Base-by-base conservation (phyloP, 2,797 vertebrate genomes). In the Rhadinocentrus ornatus region DNA sequence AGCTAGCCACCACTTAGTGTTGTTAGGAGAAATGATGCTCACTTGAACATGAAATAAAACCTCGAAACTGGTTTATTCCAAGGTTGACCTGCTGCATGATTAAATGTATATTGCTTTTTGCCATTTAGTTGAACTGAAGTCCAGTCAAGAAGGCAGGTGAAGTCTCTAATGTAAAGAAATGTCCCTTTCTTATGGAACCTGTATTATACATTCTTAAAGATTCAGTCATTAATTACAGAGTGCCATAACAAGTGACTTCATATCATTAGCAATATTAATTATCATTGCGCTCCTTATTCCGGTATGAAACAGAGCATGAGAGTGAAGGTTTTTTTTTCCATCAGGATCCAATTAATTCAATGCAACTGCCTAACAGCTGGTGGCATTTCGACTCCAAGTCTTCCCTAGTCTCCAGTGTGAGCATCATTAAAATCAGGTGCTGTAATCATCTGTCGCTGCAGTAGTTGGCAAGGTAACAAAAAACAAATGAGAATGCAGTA, bases 341-440 rank as follows among this genome's bases (percentile, higher is more conserved):
- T 93, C 90, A 93, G 92, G 93, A 95, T 93, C 93, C 94, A 96
- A 89, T 96, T 94, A 95, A 94, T 96, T 95, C 90, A 88, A 91
- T 93, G 88, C 88, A 94, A 93, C 92, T 94, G 68, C 91, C 89
- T 92, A 95, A 95, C 94, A 96, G 93, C 94, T 96, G 93, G 91
- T 96, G 93, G 93, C 94, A 94, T 96, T 96, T 96, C 92, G 90
- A 93, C 90, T 95, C 85, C 94, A 93, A 95, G 92, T 95, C 94
- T 91, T 95, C 88, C 90, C 93, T 93, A 92, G 86, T 94, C 94
- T 95, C 94, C 84, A 90, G 93, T 94, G 93, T 92, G 83, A 92
- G 92, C 93, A 92, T 96, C 93, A 93, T 96, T 96, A 96, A 93
- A 96, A 93, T 95, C 94, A 94, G 94, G 94, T 92, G 76, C 93